Evolutionary conservation across 2,888 invertebrate species (phyloP).

Genomic region (Metacarcinus magister): DNA sequence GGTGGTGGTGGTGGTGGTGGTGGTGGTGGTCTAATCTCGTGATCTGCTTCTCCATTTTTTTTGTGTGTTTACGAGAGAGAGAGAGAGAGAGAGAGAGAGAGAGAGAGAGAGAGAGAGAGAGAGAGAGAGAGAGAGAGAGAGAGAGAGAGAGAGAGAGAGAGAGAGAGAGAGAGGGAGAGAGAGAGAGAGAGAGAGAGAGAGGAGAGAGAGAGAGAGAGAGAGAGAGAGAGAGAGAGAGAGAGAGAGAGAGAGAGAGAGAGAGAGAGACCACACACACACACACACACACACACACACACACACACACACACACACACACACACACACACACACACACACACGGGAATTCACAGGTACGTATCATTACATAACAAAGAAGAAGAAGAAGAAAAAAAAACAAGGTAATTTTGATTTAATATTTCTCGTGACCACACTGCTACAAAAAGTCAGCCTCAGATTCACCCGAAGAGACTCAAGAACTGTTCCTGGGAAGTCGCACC

Average conservation of each 20-base stretch:
- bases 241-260: background rate
- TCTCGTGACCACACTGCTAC: background rate
- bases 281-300: no score
- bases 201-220: background rate
- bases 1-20: background rate
- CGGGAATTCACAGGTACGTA: background rate
- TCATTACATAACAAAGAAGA: background rate
- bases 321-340: constrained; percentile 42
- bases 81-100: constrained; percentile 51
- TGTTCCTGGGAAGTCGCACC: background rate
- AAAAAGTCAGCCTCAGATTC: background rate
- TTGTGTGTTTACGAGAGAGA: constrained; percentile 21
- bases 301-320: constrained; percentile 11
- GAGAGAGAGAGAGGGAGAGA: constrained; percentile 35
- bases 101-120: constrained; percentile 54
- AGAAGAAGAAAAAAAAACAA: background rate
- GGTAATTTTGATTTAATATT: background rate
- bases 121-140: constrained; percentile 33
- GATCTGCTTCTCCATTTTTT: background rate
- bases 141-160: constrained; percentile 34
- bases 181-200: background rate
- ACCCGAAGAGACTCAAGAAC: background rate
- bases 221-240: background rate
- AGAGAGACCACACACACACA: no score
- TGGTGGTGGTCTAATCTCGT: constrained; percentile 27